A percentile compares a stretch with the other conserved stretches of the same genome.
Conservation (phyloP, 2,888 invertebrate genomes). For the Plutella xylostella region DNA sequence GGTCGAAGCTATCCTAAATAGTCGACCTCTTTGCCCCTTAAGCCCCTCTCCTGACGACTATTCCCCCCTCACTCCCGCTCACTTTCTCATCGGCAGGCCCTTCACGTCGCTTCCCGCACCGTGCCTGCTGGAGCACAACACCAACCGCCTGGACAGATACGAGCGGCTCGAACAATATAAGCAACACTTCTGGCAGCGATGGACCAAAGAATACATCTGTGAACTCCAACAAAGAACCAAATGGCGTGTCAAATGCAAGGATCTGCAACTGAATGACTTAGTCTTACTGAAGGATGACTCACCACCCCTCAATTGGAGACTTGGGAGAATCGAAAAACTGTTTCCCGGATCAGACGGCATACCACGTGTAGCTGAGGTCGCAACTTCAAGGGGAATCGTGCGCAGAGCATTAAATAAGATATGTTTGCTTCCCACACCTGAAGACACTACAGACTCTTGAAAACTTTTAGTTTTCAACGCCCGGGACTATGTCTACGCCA, state of each 20-base stretch:
- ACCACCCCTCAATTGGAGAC: neutral
- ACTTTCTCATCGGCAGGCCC: conserved; percentile 21
- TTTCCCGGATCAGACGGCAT: neutral
- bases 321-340: neutral
- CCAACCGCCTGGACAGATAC: conserved; percentile 9
- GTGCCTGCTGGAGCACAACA: neutral
- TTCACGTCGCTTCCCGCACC: conserved; percentile 11
- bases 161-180: conserved; percentile 15
- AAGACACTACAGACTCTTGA: too few species aligned
- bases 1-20: conserved; percentile 19
- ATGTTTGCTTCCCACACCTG: too few species aligned
- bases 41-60: conserved; percentile 18
- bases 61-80: conserved; percentile 17
- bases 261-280: neutral
- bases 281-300: neutral
- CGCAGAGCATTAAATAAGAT: too few species aligned
- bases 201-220: conserved; percentile 17
- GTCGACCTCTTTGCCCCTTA: conserved; percentile 20
- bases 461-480: too few species aligned
- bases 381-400: too few species aligned
- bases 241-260: conserved; percentile 15
- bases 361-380: too few species aligned
- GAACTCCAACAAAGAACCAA: conserved; percentile 23
- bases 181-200: conserved; percentile 20
- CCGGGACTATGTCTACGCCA: too few species aligned